Evolutionary conservation across 1,140 invertebrate genomes (phyloP).

Genomic region (Nomia melanderi): DNA sequence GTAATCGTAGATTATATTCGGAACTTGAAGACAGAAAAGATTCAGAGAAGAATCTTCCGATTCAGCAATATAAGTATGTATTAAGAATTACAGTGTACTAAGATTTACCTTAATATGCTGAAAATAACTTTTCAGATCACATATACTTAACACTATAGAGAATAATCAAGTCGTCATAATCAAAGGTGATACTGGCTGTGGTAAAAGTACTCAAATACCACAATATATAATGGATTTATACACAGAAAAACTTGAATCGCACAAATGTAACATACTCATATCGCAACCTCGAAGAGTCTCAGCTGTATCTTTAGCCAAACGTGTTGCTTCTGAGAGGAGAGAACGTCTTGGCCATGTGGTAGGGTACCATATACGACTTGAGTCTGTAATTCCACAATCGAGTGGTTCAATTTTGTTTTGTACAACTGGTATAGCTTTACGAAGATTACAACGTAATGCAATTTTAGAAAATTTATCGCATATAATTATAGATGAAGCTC

Average conservation of each 20-base stretch:
- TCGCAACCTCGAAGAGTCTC: constrained; percentile 95
- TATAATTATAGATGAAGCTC: constrained; percentile 90
- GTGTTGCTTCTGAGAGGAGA: constrained; percentile 91
- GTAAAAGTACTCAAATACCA: constrained; percentile 95
- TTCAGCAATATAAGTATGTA: constrained; percentile 52
- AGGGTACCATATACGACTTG: constrained; percentile 87
- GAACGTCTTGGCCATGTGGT: constrained; percentile 91
- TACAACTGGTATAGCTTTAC: constrained; percentile 89
- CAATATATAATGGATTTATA: constrained; percentile 94
- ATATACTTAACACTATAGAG: constrained; percentile 66
- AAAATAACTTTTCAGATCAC: constrained; percentile 49
- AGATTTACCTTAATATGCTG: not conserved
- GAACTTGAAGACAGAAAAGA: not conserved
- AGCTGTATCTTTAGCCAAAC: constrained; percentile 92
- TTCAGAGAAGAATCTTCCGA: constrained; percentile 34
- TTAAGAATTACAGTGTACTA: not conserved
- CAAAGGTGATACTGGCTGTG: constrained; percentile 93
- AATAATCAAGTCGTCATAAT: constrained; percentile 86
- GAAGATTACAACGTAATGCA: constrained; percentile 84
- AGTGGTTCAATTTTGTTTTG: constrained; percentile 84
- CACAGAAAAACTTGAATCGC: constrained; percentile 65
- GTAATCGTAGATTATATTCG: not conserved
- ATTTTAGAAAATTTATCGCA: constrained; percentile 83
- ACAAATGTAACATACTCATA: constrained; percentile 88
- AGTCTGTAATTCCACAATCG: constrained; percentile 58